Evolutionary conservation across 2,113 vertebrate species (phyloP), one percentile per base, ranked within the genome.

Genomic region (Camelus bactrianus): DNA sequence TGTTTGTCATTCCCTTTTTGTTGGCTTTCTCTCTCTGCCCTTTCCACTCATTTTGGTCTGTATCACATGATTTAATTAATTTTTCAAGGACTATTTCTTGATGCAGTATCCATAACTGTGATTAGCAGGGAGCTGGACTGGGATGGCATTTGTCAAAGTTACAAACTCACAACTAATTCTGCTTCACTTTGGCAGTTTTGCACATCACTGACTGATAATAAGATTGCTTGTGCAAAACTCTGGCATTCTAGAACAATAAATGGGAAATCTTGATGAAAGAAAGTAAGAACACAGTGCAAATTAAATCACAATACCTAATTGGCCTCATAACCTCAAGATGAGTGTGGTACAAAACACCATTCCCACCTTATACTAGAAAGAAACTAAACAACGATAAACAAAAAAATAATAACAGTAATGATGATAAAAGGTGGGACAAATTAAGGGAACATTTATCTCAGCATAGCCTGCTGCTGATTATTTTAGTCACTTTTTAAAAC

Each of bases 1-100:
- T 93, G 19, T 92, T 94, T 73, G 22, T 95, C 96, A 95, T 93
- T 93, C 30, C n/a, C 26, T 86, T 94, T 72, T 82, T 91, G 89
- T 91, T 95, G 94, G 65, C 14, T 80, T 82, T 88, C 94, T 42
- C 38, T 83, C 48, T 30, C 30, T 95, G 54, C 30, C 52, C 80
- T 96, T 97, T 95, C 65, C n/a, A 97, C 90, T 93, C 87, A 94
- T 91, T 97, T 98, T 60, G 89, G 67, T 92, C 64, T 89, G 48
- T 50, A 80, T 81, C 93, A 81, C 50, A 76, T 32, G 46, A 81
- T 92, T 96, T 97, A 97, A 97, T 97, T 94, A 97, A 95, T 93
- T 90, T 94, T 96, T 95, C 93, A 93, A 93, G 64, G 46, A 90
- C 80, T 65, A 85, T 92, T 98, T 93, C 86, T 89, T 1, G 3